Evolutionary conservation across 2,888 invertebrate genomes (phyloP).

Genomic region (Drosophila mimica): DNA sequence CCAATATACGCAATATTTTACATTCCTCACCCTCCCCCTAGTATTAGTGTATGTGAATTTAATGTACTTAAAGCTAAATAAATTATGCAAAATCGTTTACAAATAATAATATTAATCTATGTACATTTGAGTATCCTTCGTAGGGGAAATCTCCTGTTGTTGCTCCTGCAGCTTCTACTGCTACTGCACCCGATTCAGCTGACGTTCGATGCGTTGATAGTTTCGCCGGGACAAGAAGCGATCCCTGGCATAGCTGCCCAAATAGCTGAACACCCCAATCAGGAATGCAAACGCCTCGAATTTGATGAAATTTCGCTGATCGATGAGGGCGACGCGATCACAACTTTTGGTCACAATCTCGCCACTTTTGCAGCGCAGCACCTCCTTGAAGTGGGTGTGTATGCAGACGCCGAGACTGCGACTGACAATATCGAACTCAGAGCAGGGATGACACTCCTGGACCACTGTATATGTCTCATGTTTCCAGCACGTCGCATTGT

Average conservation of each 20-base stretch:
- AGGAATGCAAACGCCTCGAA: conserved; percentile 81
- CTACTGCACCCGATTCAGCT: conserved; percentile 81
- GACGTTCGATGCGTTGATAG: conserved; percentile 81
- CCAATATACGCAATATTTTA: conserved; percentile 52
- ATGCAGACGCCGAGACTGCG: conserved; percentile 93
- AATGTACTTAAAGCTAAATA: conserved; percentile 74
- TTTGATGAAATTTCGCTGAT: conserved; percentile 90
- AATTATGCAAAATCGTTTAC: conserved; percentile 69
- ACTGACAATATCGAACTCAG: conserved; percentile 93
- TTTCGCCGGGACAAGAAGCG: conserved; percentile 77
- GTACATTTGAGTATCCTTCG: conserved; percentile 66
- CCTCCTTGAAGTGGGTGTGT: conserved; percentile 93
- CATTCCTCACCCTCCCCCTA: conserved; percentile 46
- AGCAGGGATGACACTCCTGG: conserved; percentile 93
- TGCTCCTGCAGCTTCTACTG: conserved; percentile 54
- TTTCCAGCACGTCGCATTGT: conserved; percentile 92
- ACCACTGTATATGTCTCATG: conserved; percentile 89
- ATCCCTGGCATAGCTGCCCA: conserved; percentile 82
- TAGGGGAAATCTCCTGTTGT: conserved; percentile 9
- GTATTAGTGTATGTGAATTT: conserved; percentile 70
- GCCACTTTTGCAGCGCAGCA: conserved; percentile 92
- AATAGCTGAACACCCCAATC: conserved; percentile 77
- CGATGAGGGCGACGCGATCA: conserved; percentile 93
- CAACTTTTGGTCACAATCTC: conserved; percentile 94
- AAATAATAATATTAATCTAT: conserved; percentile 24